Conservation (phyloP, 2,888 invertebrate genomes). For the Schizaphis graminum region DNA sequence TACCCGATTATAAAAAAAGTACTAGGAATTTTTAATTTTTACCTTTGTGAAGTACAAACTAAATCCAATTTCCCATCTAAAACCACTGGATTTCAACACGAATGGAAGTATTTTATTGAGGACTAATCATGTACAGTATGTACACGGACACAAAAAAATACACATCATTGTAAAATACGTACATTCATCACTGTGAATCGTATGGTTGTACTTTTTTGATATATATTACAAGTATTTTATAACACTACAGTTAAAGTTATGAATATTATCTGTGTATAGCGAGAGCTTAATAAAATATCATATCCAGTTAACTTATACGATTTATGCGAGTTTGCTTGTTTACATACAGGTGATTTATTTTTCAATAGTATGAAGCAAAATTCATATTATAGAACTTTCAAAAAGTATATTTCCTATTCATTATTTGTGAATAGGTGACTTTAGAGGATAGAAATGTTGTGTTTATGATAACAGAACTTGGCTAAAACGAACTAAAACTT, state of each 20-base stretch:
- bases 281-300: neutral
- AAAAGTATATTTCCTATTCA: neutral
- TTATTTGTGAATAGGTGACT: neutral
- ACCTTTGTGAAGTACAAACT: no score
- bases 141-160: no score
- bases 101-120: no score
- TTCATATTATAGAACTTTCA: neutral
- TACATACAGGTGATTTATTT: neutral
- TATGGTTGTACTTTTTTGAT: no score
- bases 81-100: no score
- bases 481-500: neutral
- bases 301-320: neutral
- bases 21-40: no score
- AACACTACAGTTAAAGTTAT: neutral
- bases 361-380: neutral
- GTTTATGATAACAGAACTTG: neutral
- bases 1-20: no score
- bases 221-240: no score
- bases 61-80: no score
- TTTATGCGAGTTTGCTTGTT: neutral
- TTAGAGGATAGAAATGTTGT: neutral
- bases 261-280: neutral
- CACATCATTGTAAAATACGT: no score
- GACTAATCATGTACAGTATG: no score
- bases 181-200: no score